phyloP scores from a whole-genome alignment of 2,797 vertebrate species.

The Kryptopterus vitreolus region DNA sequence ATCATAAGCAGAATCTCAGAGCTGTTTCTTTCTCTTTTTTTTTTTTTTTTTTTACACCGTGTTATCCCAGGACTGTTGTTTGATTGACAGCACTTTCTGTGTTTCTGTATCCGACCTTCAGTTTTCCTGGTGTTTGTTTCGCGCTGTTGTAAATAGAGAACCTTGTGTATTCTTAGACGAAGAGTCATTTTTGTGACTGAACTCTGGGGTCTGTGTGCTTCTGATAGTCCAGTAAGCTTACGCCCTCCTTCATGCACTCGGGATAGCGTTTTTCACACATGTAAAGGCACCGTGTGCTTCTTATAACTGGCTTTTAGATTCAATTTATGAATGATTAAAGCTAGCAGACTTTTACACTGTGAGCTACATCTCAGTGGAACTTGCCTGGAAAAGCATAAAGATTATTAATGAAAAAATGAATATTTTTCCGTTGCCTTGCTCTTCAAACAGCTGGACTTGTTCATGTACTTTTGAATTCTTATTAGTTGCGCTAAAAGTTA shows the following conservation, averaged over 20 bases:
- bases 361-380: background rate
- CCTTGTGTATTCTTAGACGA: slow-evolving; percentile 8
- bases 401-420: background rate
- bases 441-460: background rate
- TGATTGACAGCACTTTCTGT: background rate
- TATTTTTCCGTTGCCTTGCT: background rate
- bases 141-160: background rate
- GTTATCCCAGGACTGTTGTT: background rate
- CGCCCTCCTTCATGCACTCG: background rate
- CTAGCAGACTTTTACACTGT: background rate
- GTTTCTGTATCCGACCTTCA: background rate
- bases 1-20: background rate
- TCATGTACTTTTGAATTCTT: background rate
- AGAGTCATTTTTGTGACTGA: background rate
- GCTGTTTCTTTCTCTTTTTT: no score
- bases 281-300: background rate
- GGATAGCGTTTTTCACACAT: background rate
- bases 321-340: background rate
- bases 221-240: background rate
- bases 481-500: no score
- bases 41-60: background rate
- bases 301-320: background rate
- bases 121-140: slow-evolving; percentile 1
- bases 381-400: background rate
- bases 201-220: background rate